A percentile compares a stretch with the other conserved stretches of the same genome.
Conservation (phyloP, 2,113 vertebrate genomes). For the Cebidichthys violaceus region DNA sequence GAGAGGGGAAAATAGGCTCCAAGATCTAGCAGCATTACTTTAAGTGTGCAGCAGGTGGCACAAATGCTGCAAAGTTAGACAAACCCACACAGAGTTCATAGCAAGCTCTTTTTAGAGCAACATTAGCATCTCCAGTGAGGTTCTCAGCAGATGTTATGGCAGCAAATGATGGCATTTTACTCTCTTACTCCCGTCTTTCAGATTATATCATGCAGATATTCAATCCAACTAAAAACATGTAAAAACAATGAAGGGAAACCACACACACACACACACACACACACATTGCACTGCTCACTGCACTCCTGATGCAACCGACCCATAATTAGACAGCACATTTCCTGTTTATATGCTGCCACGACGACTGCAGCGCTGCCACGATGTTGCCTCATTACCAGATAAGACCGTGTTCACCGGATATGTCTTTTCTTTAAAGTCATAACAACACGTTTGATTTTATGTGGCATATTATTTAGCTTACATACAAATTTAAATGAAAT, state of each 20-base stretch:
- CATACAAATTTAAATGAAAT: neutral
- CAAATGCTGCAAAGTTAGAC: neutral
- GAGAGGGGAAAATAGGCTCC: neutral
- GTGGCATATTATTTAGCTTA: neutral
- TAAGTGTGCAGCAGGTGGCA: conserved; percentile 39
- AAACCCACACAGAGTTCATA: conserved; percentile 3
- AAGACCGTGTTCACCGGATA: neutral
- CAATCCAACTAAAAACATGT: too few relatives aligned
- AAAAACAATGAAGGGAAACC: too few relatives aligned
- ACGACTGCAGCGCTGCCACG: neutral
- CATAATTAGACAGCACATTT: conserved; percentile 59
- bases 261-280: neutral
- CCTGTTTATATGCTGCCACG: conserved; percentile 30
- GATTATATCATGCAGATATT: neutral
- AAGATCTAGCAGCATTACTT: neutral
- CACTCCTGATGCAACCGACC: conserved; percentile 8
- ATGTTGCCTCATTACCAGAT: conserved; percentile 26
- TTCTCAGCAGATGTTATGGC: neutral
- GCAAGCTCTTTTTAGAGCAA: neutral
- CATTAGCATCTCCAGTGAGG: neutral
- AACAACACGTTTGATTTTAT: too few relatives aligned
- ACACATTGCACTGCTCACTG: neutral
- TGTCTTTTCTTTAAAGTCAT: neutral
- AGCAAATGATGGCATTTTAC: neutral
- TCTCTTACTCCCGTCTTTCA: neutral